phyloP scores from a whole-genome alignment of 2,888 invertebrate genomes.

The Tinea pellionella region DNA sequence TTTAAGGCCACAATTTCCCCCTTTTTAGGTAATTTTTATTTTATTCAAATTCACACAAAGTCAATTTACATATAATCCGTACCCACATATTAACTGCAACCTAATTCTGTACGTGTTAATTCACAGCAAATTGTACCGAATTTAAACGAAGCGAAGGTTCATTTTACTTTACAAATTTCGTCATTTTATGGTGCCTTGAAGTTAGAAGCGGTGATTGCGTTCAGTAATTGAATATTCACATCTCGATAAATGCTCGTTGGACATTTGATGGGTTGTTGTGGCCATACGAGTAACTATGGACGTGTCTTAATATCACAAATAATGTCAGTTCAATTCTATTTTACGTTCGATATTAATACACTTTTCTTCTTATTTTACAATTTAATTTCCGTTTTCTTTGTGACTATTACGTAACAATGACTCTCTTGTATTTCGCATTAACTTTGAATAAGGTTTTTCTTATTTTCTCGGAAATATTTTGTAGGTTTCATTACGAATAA shows the following conservation, averaged over 20 bases:
- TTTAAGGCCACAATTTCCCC: no score
- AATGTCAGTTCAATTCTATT: neutral
- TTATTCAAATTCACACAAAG: neutral
- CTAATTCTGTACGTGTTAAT: slow-evolving; percentile 27
- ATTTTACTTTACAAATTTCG: slow-evolving; percentile 20
- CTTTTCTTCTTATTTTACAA: neutral
- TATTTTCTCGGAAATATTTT: neutral
- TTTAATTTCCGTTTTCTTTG: neutral
- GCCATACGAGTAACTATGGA: neutral
- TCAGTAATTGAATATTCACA: slow-evolving; percentile 53
- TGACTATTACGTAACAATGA: neutral
- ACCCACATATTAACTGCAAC: slow-evolving; percentile 29
- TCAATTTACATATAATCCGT: slow-evolving; percentile 29
- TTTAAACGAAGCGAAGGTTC: slow-evolving; percentile 22
- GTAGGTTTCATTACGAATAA: no score
- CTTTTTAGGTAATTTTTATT: no score
- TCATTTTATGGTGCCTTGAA: neutral
- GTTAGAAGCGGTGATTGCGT: slow-evolving; percentile 22
- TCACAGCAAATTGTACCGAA: slow-evolving; percentile 18
- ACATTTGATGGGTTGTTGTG: slow-evolving; percentile 35
- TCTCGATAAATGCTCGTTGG: slow-evolving; percentile 35
- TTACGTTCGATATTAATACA: neutral
- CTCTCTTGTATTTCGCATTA: neutral
- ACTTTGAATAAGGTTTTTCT: neutral
- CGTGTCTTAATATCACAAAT: neutral